These are phyloP conservation scores for Rostratula benghalensis DNA, from an alignment of 2,113 vertebrate genomes.

Conservation along the genomic window DNA sequence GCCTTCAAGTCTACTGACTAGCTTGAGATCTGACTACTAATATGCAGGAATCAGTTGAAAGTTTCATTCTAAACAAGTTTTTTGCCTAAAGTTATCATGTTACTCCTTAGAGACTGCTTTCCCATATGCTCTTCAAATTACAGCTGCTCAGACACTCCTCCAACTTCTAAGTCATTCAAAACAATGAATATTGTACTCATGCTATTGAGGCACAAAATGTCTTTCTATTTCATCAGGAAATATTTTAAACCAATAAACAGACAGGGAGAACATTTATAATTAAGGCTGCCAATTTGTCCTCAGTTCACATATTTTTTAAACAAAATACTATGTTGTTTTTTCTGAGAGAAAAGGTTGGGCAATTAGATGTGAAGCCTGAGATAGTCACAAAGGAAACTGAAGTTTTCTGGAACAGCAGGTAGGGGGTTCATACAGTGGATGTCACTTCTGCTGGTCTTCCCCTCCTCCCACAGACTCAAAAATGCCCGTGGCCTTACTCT, in stretches of 20 bases:
- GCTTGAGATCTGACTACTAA: background rate
- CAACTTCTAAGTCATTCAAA: background rate
- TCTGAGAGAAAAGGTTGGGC: background rate
- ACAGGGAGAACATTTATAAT: background rate
- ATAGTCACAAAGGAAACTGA: background rate
- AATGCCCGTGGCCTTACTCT: background rate
- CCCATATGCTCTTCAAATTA: background rate
- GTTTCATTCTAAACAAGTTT: background rate
- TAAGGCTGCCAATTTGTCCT: background rate
- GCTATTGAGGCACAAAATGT: background rate
- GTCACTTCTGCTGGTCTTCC: background rate
- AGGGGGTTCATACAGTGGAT: background rate
- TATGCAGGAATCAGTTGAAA: background rate
- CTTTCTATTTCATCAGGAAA: background rate
- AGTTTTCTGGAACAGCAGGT: fast-evolving
- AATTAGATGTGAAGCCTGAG: background rate
- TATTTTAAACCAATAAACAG: slow-evolving; percentile 9
- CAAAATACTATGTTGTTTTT: background rate
- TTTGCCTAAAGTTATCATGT: background rate
- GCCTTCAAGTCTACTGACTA: background rate
- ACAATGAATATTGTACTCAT: background rate
- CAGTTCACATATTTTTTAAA: background rate
- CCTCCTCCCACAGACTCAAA: background rate
- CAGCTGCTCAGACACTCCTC: background rate
- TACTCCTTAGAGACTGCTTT: background rate